Percentiles rank a stretch among this genome's conserved stretches.
Evolutionary conservation across 2,888 invertebrate species (phyloP).

Genomic region (Agrotis clavis): DNA sequence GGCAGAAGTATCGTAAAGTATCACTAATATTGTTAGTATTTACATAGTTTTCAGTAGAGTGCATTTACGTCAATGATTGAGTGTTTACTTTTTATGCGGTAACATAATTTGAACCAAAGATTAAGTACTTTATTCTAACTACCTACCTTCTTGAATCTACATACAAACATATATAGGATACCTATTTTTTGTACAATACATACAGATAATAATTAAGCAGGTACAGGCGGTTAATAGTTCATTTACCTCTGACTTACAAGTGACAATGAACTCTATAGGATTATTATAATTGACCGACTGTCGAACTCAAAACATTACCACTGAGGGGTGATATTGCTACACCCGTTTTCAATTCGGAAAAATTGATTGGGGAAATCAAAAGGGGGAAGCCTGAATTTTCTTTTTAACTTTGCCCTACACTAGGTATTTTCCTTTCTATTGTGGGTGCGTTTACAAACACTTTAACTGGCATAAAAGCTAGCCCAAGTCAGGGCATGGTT

Average conservation of each 20-base stretch:
- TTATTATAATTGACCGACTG: constrained; percentile 5
- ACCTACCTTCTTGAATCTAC: neutral
- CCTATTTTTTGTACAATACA: neutral
- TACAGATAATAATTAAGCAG: neutral
- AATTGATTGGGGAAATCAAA: too few species aligned
- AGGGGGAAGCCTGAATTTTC: too few species aligned
- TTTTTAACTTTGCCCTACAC: too few species aligned
- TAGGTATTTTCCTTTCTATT: too few species aligned
- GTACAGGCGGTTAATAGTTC: constrained; percentile 27
- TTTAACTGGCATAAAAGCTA: too few species aligned
- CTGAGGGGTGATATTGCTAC: too few species aligned
- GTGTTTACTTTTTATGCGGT: constrained; percentile 32
- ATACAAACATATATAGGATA: neutral
- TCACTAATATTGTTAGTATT: neutral
- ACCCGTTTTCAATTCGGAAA: too few species aligned
- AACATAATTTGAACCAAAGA: constrained; percentile 18
- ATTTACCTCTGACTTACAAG: constrained; percentile 22
- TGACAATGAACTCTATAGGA: constrained; percentile 37
- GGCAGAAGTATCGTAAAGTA: neutral
- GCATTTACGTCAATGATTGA: constrained; percentile 50
- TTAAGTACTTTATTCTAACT: constrained; percentile 6
- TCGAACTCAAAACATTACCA: neutral
- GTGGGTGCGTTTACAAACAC: too few species aligned
- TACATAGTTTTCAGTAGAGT: constrained; percentile 21
- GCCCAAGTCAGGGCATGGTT: too few species aligned